Base-by-base conservation (phyloP, 2,888 invertebrate species). In the Nomada ruficornis region DNA sequence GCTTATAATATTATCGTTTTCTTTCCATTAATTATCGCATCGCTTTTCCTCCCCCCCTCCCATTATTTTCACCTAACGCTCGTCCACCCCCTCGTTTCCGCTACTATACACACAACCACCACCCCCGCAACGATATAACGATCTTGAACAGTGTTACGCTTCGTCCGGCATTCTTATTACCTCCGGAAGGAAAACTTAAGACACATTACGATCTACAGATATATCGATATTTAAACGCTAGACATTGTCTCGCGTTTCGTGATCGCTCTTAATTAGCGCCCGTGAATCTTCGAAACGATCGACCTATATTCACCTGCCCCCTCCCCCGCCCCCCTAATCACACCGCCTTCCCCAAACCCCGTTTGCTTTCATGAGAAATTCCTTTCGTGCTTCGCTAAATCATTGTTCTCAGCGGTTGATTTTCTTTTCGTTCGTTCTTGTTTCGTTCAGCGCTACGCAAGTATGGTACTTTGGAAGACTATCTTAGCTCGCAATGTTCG, bases 1-100 rank as follows among this genome's bases (percentile, higher is more conserved):
- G 93, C 93, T 93, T 92, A 93, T 93, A 91, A 91, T 92, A 92
- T 92, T 92, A 92, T 91, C 86, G 81, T 88, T 89, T 47, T 76
- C 18, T 63, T 72, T 70, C 47, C 47, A 36, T 47, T 55, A 73
- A 77, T 64, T 63, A 77, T 77, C 76, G 63, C 73, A 62, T 63
- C 54, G 54, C 44, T 62, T 44, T 54, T 2, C 54, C 36, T 54
- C 5, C 54, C 26, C 26, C 26, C 26, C 26, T 2, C 44, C 15
- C 65, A 9, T 59, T 15, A 26, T 59, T 23, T 50, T 50, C 57
- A 11, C 26, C n/a, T 63, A 62, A 71, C 50, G 73, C 29, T 55
- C 44, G 29, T 55, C 44, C n/a, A 18, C 47, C 54, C 13, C 54
- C 36, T 50, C 13, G 18, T 42, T 71, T 63, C 54, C 4, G 62